Conservation (phyloP, 1,140 invertebrate genomes). For the Bicyclus anynana region DNA sequence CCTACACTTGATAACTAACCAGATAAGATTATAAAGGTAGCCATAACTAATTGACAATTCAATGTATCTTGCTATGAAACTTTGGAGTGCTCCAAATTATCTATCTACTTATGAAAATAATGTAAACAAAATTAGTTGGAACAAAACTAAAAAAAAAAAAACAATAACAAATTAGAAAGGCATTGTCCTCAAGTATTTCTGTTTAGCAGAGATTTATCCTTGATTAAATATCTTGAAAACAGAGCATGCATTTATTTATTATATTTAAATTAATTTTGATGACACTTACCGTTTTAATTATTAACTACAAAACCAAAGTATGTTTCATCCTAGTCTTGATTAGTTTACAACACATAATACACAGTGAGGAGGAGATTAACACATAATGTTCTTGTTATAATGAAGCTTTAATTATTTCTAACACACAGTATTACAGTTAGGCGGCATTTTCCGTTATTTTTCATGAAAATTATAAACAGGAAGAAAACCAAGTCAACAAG, state of each 20-base stretch:
- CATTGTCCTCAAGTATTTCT: background rate
- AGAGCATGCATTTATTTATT: slow-evolving; percentile 1
- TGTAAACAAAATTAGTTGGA: slow-evolving; percentile 5
- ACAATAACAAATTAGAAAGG: slow-evolving; percentile 27
- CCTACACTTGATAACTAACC: slow-evolving; percentile 40
- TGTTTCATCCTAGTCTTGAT: slow-evolving; percentile 69
- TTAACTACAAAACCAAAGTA: slow-evolving; percentile 61
- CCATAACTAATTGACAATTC: slow-evolving; percentile 28
- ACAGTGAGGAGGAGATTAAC: slow-evolving; percentile 36
- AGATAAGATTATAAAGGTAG: slow-evolving; percentile 49
- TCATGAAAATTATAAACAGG: slow-evolving; percentile 65
- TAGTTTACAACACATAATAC: slow-evolving; percentile 64
- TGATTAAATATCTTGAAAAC: background rate
- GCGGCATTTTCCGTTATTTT: slow-evolving; percentile 69
- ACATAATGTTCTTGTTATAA: slow-evolving; percentile 32
- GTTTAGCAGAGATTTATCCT: background rate
- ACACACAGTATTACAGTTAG: slow-evolving; percentile 54
- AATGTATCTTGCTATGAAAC: slow-evolving; percentile 8
- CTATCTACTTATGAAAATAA: background rate
- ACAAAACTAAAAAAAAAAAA: slow-evolving; percentile 6
- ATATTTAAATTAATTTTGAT: slow-evolving; percentile 27
- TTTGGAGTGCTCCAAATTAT: background rate
- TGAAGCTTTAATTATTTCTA: slow-evolving; percentile 30
- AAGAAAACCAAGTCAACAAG: slow-evolving; percentile 55
- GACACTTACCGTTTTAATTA: slow-evolving; percentile 59